A percentile compares a stretch with the other conserved stretches of the same genome.
These are phyloP conservation scores for Sisyra terminalis DNA, from an alignment of 2,888 invertebrate species.

Conservation along the genomic window DNA sequence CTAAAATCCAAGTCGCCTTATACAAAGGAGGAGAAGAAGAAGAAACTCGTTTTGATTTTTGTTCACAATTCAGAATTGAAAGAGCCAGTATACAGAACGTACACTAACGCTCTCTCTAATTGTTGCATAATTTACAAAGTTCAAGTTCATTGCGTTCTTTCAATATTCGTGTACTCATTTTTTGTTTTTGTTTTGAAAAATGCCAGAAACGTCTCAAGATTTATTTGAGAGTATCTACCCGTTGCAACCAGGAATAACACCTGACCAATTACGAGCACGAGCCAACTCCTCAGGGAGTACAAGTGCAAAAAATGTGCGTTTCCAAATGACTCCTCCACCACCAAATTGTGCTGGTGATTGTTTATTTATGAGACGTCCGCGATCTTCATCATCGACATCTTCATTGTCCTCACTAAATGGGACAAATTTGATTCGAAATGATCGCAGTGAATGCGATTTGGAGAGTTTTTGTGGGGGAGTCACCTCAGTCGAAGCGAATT, in stretches of 20 bases:
- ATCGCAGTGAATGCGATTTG: constrained; percentile 32
- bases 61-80: no score
- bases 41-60: no score
- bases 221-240: constrained; percentile 38
- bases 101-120: no score
- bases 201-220: constrained; percentile 36
- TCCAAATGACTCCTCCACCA: constrained; percentile 5
- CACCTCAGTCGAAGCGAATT: constrained; percentile 25
- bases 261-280: constrained; percentile 37
- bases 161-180: no score
- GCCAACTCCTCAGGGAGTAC: constrained; percentile 28
- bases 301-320: constrained; percentile 24
- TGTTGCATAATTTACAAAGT: no score
- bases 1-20: no score
- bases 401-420: not conserved
- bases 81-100: no score
- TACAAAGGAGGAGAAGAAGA: no score
- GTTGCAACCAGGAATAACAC: constrained; percentile 29
- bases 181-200: constrained; percentile 19
- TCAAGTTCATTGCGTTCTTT: no score
- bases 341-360: not conserved
- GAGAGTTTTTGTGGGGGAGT: constrained; percentile 38
- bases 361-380: no score
- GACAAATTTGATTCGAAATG: constrained; percentile 18
- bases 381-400: no score